phyloP scores from a whole-genome alignment of 2,113 vertebrate species.

The Nasalis larvatus region DNA sequence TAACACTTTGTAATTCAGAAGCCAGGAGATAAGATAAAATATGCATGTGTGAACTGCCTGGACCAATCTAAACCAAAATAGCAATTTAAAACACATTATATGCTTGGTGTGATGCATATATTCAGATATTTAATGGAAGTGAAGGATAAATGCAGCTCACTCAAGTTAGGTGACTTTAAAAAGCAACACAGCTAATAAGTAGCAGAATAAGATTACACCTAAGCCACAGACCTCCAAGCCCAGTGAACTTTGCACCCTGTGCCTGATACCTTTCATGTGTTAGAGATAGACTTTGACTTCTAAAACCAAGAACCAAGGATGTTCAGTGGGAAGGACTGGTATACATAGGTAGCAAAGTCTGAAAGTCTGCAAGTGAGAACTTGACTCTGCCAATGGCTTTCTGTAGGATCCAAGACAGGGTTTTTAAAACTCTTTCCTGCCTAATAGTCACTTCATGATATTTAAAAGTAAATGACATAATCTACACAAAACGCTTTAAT shows the following conservation, averaged over 20 bases:
- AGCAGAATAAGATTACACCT: background rate
- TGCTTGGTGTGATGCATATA: background rate
- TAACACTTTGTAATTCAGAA: background rate
- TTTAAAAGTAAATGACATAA: background rate
- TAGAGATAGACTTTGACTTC: background rate
- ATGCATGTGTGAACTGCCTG: background rate
- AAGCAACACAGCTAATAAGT: background rate
- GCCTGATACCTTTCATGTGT: background rate
- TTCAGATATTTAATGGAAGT: background rate
- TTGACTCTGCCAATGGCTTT: background rate
- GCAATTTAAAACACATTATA: background rate
- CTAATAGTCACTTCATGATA: background rate
- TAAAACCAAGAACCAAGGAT: background rate
- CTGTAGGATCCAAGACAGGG: background rate
- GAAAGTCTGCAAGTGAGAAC: background rate
- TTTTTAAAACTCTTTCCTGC: background rate
- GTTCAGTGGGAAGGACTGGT: background rate
- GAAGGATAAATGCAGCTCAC: background rate
- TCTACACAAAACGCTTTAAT: background rate
- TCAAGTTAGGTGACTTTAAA: background rate
- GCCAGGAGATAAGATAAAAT: background rate
- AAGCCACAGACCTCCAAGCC: background rate
- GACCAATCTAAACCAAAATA: background rate
- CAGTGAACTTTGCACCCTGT: background rate
- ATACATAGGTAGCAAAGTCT: background rate